Conservation (phyloP, 2,113 vertebrate genomes). For the Corvus moneduloides region DNA sequence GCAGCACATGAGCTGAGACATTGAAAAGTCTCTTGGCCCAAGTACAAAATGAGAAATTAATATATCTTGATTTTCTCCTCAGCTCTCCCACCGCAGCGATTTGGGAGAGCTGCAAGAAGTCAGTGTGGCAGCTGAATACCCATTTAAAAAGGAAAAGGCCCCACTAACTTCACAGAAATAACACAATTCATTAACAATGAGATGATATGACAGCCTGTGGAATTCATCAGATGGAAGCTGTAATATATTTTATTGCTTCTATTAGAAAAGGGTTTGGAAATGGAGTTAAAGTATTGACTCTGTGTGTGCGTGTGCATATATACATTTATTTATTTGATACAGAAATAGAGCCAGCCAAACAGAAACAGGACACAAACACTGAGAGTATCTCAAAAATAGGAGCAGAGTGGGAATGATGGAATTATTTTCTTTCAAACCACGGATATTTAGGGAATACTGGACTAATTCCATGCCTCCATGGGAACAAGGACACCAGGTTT, state of each 20-base stretch:
- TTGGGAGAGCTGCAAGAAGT: not conserved
- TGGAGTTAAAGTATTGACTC: not conserved
- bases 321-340: not conserved
- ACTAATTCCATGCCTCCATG: not conserved
- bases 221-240: not conserved
- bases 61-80: not conserved
- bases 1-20: constrained; percentile 1
- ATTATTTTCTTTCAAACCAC: not conserved
- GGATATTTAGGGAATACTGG: not conserved
- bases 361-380: not conserved
- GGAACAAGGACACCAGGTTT: not conserved
- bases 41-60: constrained; percentile 8
- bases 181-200: not conserved
- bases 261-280: not conserved
- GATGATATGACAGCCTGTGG: not conserved
- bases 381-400: not conserved
- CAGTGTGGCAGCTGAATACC: not conserved
- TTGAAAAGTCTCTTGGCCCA: not conserved
- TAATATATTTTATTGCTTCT: not conserved
- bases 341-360: not conserved
- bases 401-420: not conserved
- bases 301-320: not conserved
- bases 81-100: not conserved
- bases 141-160: not conserved
- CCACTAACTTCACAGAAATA: not conserved